Evolutionary conservation across 2,113 vertebrate species (phyloP), one percentile per base, ranked within the genome.

Genomic region (Stomatorhinus ivindoensis): DNA sequence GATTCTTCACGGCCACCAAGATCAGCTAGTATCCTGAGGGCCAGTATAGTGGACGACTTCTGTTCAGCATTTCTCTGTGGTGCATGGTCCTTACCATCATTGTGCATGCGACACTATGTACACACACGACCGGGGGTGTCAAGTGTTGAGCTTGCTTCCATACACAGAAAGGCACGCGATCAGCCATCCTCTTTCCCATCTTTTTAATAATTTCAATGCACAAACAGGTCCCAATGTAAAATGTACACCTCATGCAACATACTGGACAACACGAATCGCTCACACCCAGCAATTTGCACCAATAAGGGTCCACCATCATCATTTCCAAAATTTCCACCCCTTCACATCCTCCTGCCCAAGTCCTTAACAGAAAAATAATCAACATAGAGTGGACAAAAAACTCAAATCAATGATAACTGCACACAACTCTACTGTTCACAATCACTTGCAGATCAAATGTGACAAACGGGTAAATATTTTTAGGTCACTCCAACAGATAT

Each of bases 371-470:
- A 51, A 31, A 21, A 35, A 39, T 35, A 53, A 31, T 4, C 27
- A 51, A 86, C 61, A 69, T 4, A 86, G 24, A 53, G 42, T 48
- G 47, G 39, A 86, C 48, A 86, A 50, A 86, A 50, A 31, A 17
- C 27, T 1, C 35, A 51, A 86, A 9, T 31, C 15, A 86, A 53
- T 27, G 47, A 27, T 17, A 51, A 86, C n/a, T 2, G 8, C 85
- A 31, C 21, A 48, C 21, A 53, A 85, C 44, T 21, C 42, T 85
- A 17, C 47, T 24, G 17, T n/a, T 27, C 46, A 48, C 21, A 85
- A 85, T 48, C n/a, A 85, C 82, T 48, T 47, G 47, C 82, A 85
- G 82, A 85, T 19, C 82, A 48, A 85, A 85, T n/a, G 42, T 42
- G 73, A 80, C 73, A 76, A 76, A 27, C 42, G n/a, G 8, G 46